Base-by-base conservation (phyloP, 2,888 invertebrate genomes). In the Periphyllus acericola region DNA sequence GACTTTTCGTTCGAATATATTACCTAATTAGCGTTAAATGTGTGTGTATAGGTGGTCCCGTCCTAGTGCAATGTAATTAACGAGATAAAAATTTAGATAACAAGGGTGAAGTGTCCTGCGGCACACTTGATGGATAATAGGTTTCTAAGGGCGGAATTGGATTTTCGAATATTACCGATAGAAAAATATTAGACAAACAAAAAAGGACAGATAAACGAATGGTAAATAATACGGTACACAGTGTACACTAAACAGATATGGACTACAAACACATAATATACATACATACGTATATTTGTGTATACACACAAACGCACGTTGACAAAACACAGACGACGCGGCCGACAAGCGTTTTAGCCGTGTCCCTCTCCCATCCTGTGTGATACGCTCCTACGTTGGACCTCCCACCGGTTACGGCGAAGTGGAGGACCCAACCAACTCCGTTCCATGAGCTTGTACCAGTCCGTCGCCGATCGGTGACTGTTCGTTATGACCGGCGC, bases 371-470 rank as follows among this genome's bases (percentile, higher is more conserved):
- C 78, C 76, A 21, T 83, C 79, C 29, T 19, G 11, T 0, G 5
- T 36, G 0, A 14, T 46, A 46, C 66, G 29, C 52, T 25, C 66
- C 36, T 11, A 46, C 14, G 25, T 46, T 46, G 72, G 86, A 86
- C 86, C 86, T 86, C 86, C 86, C 86, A 86, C 86, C 86, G 86
- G 79, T 71, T 86, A 72, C 34, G 60, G 52, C 78, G 34, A 79
- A 79, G n/a, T 21, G 78, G 79, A 79, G 52, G 76, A 78, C 85
- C 52, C 85, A 34, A 76, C 85, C 85, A 29, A 85, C 55, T 68
- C 78, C 25, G 71, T 78, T 71, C 85, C 14, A 79, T 71, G 79
- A 85, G 71, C 85, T 85, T 71, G n/a, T 46, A 71, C 79, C 85
- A 85, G 85, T 85, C 78, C 66, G 78, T 78, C 68, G 85, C 46